Conservation (phyloP, 2,797 vertebrate species). For the Rhabdomys pumilio region DNA sequence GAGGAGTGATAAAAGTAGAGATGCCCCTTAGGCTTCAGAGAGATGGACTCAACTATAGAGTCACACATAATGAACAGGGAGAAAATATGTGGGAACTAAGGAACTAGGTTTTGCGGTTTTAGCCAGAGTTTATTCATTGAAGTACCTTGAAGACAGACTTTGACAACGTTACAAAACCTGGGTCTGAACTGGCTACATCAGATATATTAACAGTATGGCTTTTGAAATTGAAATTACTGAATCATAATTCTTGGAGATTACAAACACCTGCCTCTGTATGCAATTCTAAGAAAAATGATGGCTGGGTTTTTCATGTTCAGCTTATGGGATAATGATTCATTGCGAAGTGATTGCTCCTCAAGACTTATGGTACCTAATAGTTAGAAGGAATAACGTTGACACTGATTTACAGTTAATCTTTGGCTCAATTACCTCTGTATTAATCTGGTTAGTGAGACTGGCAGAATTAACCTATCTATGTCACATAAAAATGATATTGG, state of each 20-base stretch:
- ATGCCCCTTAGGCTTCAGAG: background rate
- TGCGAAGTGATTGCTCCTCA: background rate
- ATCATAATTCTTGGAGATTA: background rate
- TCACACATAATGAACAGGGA: background rate
- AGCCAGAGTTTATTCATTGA: background rate
- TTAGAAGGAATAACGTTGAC: background rate
- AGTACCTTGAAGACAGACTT: background rate
- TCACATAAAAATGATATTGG: background rate
- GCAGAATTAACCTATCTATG: background rate
- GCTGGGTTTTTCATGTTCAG: background rate
- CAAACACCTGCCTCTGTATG: background rate
- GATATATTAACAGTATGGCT: background rate
- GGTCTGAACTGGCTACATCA: background rate
- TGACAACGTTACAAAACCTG: background rate
- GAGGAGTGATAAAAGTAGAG: background rate
- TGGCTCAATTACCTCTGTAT: background rate
- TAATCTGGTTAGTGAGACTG: background rate
- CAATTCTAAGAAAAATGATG: background rate
- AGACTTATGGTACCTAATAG: background rate
- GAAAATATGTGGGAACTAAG: background rate
- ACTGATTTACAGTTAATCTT: background rate
- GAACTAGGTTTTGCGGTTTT: background rate
- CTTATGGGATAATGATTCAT: background rate
- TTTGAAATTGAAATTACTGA: background rate
- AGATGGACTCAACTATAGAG: too few relatives aligned